Conservation (phyloP, 2,113 vertebrate genomes). For the Grammomys surdaster region DNA sequence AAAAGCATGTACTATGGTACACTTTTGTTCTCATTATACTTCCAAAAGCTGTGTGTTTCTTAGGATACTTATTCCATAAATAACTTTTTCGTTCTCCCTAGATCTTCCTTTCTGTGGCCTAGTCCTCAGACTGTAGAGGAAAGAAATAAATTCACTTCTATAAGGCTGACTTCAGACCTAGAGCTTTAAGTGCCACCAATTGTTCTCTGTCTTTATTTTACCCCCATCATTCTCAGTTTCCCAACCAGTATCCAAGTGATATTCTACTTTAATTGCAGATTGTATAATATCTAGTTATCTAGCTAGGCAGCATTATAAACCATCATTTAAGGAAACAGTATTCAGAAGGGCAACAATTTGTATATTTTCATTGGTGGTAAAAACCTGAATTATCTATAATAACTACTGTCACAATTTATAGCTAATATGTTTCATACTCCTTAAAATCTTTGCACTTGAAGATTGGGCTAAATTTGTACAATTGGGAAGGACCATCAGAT, state of each 20-base stretch:
- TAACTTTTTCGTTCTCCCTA: conserved; percentile 18
- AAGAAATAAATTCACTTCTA: conserved; percentile 49
- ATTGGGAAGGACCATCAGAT: neutral
- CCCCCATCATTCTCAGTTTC: neutral
- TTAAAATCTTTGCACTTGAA: conserved; percentile 19
- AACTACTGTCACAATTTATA: conserved; percentile 23
- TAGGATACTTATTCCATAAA: conserved; percentile 28
- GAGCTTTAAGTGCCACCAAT: conserved; percentile 6
- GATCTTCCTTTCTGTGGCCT: conserved; percentile 32
- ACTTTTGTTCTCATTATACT: conserved; percentile 19
- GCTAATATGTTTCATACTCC: neutral
- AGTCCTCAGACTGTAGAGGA: neutral
- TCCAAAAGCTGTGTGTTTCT: neutral
- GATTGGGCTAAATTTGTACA: neutral
- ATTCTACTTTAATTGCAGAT: conserved; percentile 14
- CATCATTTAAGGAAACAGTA: conserved; percentile 36
- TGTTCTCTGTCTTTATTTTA: neutral
- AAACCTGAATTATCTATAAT: conserved; percentile 1
- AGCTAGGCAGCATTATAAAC: neutral
- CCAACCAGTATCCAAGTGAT: neutral
- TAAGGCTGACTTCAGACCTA: conserved; percentile 15
- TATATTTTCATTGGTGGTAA: conserved; percentile 35
- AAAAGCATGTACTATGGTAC: neutral
- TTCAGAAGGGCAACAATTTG: neutral
- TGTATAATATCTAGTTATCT: neutral